These are phyloP conservation scores for Tromatobia lineatoria DNA, from an alignment of 2,888 invertebrate species.

Conservation along the genomic window DNA sequence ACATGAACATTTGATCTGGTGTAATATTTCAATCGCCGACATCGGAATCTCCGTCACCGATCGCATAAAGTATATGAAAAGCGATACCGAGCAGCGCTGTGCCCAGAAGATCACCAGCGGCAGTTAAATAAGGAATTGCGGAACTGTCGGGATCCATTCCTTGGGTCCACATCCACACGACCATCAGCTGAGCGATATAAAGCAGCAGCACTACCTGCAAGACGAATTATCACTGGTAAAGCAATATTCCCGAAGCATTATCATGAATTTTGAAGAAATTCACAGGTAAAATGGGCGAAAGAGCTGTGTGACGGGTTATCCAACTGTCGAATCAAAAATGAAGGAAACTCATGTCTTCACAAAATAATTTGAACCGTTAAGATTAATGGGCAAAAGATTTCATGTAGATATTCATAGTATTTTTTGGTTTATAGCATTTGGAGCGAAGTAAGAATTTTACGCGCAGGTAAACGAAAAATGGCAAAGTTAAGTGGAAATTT, in stretches of 20 bases:
- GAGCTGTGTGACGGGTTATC: too few relatives aligned
- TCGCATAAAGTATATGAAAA: conserved; percentile 90
- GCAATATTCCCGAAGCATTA: neutral
- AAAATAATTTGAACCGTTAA: too few relatives aligned
- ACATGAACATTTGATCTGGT: neutral
- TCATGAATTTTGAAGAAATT: neutral
- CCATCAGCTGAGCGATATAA: conserved; percentile 93
- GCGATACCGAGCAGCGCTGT: conserved; percentile 92
- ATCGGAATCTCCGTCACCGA: conserved; percentile 92
- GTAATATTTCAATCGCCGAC: conserved; percentile 88
- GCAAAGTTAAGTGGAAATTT: too few relatives aligned
- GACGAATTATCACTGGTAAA: neutral
- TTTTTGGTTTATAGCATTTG: too few relatives aligned
- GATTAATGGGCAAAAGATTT: too few relatives aligned
- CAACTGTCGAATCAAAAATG: too few relatives aligned
- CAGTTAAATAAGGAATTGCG: conserved; percentile 95
- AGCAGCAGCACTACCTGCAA: conserved; percentile 89
- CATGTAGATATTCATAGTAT: too few relatives aligned
- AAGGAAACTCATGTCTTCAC: too few relatives aligned
- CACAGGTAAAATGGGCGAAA: too few relatives aligned
- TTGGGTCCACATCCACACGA: conserved; percentile 93
- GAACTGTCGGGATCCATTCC: conserved; percentile 96
- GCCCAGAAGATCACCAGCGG: conserved; percentile 95
- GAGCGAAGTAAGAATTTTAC: too few relatives aligned
- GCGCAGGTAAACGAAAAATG: too few relatives aligned